Conservation (phyloP, 2,888 invertebrate species). For the Pterostichus madidus region DNA sequence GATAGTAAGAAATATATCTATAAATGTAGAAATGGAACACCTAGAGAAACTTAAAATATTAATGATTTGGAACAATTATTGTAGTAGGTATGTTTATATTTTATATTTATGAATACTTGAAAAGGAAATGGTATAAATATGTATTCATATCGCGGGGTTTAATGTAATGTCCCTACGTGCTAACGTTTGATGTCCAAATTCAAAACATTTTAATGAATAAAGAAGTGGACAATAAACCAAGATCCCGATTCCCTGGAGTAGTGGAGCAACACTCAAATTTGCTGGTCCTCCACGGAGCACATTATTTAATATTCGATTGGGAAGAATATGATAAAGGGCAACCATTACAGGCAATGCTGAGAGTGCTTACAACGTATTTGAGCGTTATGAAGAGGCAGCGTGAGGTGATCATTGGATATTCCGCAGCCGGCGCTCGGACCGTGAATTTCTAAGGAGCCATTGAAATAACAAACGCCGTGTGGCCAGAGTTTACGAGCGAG, state of each 20-base stretch:
- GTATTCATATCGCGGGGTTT: constrained; percentile 3
- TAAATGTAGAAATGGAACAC: no score
- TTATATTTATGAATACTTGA: constrained; percentile 43
- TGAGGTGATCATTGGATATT: constrained; percentile 64
- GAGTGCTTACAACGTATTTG: constrained; percentile 57
- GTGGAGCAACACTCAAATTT: neutral
- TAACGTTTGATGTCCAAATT: constrained; percentile 38
- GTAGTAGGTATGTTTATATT: constrained; percentile 4
- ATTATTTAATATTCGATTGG: constrained; percentile 50
- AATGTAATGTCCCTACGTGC: constrained; percentile 47
- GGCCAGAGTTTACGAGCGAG: constrained; percentile 62
- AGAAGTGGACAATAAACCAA: constrained; percentile 52
- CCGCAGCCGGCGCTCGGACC: constrained; percentile 49
- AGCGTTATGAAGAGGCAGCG: constrained; percentile 61
- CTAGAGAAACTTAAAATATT: no score
- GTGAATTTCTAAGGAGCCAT: constrained; percentile 64
- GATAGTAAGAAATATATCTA: no score
- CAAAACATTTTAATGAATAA: constrained; percentile 49
- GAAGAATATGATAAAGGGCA: constrained; percentile 54
- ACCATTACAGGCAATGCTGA: constrained; percentile 34
- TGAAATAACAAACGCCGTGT: constrained; percentile 65
- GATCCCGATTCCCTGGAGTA: neutral
- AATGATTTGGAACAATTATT: constrained; percentile 9
- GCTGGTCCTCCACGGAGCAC: neutral
- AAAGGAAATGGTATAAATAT: neutral